phyloP scores from a whole-genome alignment of 2,797 vertebrate species.

The Acanthopagrus latus region DNA sequence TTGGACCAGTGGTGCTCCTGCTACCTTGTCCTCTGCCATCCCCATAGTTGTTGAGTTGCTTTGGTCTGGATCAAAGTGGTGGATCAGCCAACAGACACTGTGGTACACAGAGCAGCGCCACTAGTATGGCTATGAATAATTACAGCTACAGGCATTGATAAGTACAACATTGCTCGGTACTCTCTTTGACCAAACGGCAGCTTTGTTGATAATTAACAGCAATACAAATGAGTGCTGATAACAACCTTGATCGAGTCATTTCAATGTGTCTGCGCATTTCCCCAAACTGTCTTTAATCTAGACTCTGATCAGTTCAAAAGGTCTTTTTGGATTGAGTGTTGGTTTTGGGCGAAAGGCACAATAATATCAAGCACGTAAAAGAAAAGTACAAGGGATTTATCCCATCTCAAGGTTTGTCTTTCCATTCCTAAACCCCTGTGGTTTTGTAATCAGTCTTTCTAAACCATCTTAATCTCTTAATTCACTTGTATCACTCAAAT shows the following conservation, averaged over 20 bases:
- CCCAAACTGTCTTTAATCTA: constrained; percentile 51
- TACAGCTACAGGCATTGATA: background rate
- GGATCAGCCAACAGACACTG: background rate
- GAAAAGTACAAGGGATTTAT: constrained; percentile 84
- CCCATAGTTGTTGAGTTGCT: background rate
- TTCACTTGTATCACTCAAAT: constrained; percentile 88
- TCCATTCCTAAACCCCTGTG: constrained; percentile 84
- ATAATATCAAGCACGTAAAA: constrained; percentile 74
- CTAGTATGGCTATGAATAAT: background rate
- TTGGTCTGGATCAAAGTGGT: background rate
- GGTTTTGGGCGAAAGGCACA: constrained; percentile 56
- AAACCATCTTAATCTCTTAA: constrained; percentile 91
- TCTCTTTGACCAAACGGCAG: background rate
- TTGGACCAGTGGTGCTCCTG: too few species aligned
- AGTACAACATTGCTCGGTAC: background rate
- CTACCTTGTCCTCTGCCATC: background rate
- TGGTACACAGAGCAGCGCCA: background rate
- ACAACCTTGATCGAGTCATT: constrained; percentile 2
- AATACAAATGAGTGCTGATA: constrained; percentile 14
- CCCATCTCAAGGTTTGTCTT: constrained; percentile 86
- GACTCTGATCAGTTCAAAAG: constrained; percentile 66
- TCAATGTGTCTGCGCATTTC: background rate
- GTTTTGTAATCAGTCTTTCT: constrained; percentile 89
- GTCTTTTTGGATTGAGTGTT: constrained; percentile 44
- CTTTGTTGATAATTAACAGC: background rate